phyloP scores from a whole-genome alignment of 1,140 invertebrate species.

The Bombus ignitus region DNA sequence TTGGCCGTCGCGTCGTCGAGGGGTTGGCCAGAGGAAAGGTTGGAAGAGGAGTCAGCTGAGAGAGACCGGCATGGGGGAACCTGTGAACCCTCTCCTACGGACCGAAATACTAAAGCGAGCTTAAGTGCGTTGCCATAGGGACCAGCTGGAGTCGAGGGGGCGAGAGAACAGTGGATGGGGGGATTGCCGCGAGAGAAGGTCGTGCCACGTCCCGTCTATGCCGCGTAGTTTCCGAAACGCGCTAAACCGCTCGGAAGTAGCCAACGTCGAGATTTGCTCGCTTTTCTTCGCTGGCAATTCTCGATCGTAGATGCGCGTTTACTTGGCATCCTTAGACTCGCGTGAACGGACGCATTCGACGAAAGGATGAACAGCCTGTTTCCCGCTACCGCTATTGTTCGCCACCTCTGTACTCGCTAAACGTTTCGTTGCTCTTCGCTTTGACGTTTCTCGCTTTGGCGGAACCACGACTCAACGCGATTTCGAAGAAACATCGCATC shows the following conservation, averaged over 20 bases:
- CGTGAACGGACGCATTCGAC: background rate
- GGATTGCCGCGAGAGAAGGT: constrained; percentile 35
- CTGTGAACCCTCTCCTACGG: constrained; percentile 60
- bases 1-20: constrained; percentile 24
- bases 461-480: background rate
- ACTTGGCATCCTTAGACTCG: background rate
- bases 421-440: background rate
- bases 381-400: background rate
- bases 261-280: constrained; percentile 16
- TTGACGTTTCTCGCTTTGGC: no score
- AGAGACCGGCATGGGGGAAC: constrained; percentile 7
- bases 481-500: background rate
- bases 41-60: constrained; percentile 35
- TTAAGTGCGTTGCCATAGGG: constrained; percentile 77
- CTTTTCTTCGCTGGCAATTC: constrained; percentile 5
- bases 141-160: constrained; percentile 51
- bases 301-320: background rate
- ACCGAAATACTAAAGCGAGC: constrained; percentile 75
- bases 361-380: background rate
- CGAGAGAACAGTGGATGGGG: constrained; percentile 19
- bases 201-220: constrained; percentile 10
- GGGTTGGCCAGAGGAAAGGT: constrained; percentile 1
- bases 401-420: background rate
- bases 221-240: constrained; percentile 39
- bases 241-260: constrained; percentile 43